phyloP scores from a whole-genome alignment of 92 coral and sea anemone species.

The Virgularia gustaviana region DNA sequence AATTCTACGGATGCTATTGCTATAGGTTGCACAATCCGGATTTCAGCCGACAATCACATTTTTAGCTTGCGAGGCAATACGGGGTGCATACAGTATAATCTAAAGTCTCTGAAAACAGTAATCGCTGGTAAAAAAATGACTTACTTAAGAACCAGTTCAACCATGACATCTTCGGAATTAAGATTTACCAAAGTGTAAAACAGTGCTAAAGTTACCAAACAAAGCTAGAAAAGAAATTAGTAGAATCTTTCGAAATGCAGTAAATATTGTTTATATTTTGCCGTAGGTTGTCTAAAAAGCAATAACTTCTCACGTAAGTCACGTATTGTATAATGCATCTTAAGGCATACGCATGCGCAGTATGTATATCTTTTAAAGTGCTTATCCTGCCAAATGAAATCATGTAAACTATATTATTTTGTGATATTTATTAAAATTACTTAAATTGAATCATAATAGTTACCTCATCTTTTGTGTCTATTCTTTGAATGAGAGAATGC shows the following conservation, averaged over 20 bases:
- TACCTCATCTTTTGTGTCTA: conserved; percentile 87
- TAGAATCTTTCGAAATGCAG: too few species aligned
- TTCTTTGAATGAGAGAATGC: conserved; percentile 78
- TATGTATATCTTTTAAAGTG: too few species aligned
- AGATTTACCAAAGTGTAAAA: conserved; percentile 88
- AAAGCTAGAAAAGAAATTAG: conserved; percentile 50
- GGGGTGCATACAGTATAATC: neutral
- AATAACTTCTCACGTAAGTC: too few species aligned
- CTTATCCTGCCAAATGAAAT: neutral
- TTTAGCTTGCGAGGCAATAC: neutral
- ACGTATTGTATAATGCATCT: too few species aligned
- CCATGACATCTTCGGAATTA: conserved; percentile 92
- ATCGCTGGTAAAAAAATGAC: conserved; percentile 27
- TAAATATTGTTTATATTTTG: too few species aligned
- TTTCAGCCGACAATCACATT: neutral
- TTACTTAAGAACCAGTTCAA: conserved; percentile 85
- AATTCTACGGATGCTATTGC: too few species aligned
- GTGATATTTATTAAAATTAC: neutral
- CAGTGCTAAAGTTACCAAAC: conserved; percentile 84
- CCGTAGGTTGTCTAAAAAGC: too few species aligned
- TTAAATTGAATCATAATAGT: neutral
- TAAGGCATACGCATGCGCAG: too few species aligned
- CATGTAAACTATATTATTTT: neutral
- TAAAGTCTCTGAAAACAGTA: neutral
- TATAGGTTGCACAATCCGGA: neutral